phyloP scores from a whole-genome alignment of 1,140 invertebrate species.

The Rhyzopertha dominica region DNA sequence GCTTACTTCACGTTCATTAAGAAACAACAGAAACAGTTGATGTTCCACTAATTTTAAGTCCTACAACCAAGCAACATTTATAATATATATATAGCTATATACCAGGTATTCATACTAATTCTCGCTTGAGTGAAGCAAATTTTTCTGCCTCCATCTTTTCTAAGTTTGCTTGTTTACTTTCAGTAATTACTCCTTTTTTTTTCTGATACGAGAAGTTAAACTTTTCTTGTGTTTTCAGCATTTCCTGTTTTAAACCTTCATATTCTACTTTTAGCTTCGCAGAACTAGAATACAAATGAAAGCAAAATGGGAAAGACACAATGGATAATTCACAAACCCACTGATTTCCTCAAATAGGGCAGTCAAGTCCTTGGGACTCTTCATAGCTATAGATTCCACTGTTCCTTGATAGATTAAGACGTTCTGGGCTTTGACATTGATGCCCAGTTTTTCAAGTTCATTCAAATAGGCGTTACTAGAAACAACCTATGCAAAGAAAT shows the following conservation, averaged over 20 bases:
- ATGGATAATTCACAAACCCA: constrained; percentile 64
- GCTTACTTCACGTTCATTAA: constrained; percentile 89
- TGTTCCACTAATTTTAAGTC: constrained; percentile 80
- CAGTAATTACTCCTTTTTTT: constrained; percentile 94
- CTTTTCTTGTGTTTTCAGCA: constrained; percentile 93
- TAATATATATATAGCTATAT: constrained; percentile 15
- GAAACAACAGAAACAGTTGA: constrained; percentile 85
- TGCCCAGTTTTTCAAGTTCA: constrained; percentile 87
- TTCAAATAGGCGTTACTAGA: constrained; percentile 75
- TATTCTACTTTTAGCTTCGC: constrained; percentile 91
- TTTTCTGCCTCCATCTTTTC: constrained; percentile 98
- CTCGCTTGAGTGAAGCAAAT: constrained; percentile 86
- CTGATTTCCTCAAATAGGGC: constrained; percentile 96
- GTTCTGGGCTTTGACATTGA: constrained; percentile 98
- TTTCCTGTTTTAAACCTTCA: constrained; percentile 84
- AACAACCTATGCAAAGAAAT: constrained; percentile 62
- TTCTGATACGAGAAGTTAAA: constrained; percentile 96
- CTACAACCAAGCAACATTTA: constrained; percentile 47
- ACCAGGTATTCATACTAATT: constrained; percentile 62
- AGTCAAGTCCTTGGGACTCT: constrained; percentile 95
- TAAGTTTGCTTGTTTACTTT: constrained; percentile 92
- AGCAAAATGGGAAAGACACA: too few species aligned
- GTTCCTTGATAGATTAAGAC: constrained; percentile 99
- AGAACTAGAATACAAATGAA: constrained; percentile 64
- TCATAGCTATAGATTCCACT: constrained; percentile 98